A percentile compares a stretch with the other conserved stretches of the same genome.
phyloP scores from a whole-genome alignment of 2,113 vertebrate species.

The Microcebus griseorufus region DNA sequence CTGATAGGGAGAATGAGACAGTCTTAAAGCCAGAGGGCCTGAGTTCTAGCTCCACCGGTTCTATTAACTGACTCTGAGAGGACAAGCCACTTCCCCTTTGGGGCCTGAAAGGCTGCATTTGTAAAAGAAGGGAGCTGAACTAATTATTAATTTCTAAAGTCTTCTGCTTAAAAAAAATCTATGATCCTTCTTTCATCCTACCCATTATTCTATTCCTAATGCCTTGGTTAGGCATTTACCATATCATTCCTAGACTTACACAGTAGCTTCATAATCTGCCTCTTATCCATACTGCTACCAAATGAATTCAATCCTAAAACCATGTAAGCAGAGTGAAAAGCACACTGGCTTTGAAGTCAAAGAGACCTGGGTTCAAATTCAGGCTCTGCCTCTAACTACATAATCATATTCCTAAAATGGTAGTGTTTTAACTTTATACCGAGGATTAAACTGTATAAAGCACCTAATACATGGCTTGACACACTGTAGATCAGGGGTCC shows the following conservation, averaged over 20 bases:
- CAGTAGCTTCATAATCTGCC: not conserved
- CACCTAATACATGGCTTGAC: not conserved
- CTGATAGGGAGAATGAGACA: not conserved
- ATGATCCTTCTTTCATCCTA: not conserved
- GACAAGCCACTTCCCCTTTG: constrained; percentile 43
- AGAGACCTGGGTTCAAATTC: constrained; percentile 17
- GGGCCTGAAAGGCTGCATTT: not conserved
- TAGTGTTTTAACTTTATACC: not conserved
- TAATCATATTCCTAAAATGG: not conserved
- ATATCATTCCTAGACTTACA: not conserved
- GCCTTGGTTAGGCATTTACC: not conserved
- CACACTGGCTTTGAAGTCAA: not conserved
- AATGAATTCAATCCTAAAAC: constrained; percentile 4
- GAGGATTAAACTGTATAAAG: not conserved
- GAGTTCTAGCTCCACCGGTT: not conserved
- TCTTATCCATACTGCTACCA: not conserved
- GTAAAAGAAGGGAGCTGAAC: not conserved
- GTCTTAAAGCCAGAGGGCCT: not conserved
- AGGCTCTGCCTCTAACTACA: not conserved
- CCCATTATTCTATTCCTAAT: not conserved
- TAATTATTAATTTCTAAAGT: constrained; percentile 52
- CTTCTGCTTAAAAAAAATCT: not conserved
- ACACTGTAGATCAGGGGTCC: not conserved
- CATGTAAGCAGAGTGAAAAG: not conserved
- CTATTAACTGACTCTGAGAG: not conserved